Base-by-base conservation (phyloP, 2,888 invertebrate species). In the Caenorhabditis sp. region DNA sequence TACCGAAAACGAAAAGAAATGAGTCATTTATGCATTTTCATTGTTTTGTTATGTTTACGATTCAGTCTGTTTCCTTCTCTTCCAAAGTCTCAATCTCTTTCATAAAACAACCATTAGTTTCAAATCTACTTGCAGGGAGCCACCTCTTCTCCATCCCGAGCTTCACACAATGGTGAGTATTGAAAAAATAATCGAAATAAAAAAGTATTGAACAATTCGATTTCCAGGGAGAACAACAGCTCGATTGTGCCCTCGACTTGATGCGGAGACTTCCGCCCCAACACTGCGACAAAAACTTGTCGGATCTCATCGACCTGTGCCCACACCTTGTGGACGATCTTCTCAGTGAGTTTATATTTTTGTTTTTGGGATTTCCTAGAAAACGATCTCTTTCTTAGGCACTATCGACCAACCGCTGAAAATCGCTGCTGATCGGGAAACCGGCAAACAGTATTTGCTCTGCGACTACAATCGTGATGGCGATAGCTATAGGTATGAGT, bases 391-490 rank as follows among this genome's bases (percentile, higher is more conserved):
- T 26, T 12, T 0, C 26, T 12, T 26, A 86, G 87, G 87, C 47
- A 86, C 87, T 14, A 97, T 99, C 19, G 98, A 99, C 93, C 98
- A 98, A 93, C 99, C 99, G 2, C 94, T 99, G 85, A 98, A 98
- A 94, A 96, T 99, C 91, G 97, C 97, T 82, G 91, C 94, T 35
- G 98, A 99, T 93, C 96, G 96, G 92, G 95, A 95, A 92, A 95
- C 95, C 87, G 98, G 98, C 63, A 97, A 97, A 93, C 98, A 99
- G 93, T 99, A 98, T 93, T 94, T 99, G 81, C 94, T 99, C 26
- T 99, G 99, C 93, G 99, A 99, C 94, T 99, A 99, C 93, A 99
- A 99, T 82, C 95, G 99, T 89, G 99, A 99, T 93, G 98, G 98
- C 26, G 99, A 99, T 93, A 98, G 97, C 0, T 98, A 98, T 93